These are phyloP conservation scores for Calycopis cecrops DNA, from an alignment of 1,140 invertebrate genomes.

Conservation along the genomic window DNA sequence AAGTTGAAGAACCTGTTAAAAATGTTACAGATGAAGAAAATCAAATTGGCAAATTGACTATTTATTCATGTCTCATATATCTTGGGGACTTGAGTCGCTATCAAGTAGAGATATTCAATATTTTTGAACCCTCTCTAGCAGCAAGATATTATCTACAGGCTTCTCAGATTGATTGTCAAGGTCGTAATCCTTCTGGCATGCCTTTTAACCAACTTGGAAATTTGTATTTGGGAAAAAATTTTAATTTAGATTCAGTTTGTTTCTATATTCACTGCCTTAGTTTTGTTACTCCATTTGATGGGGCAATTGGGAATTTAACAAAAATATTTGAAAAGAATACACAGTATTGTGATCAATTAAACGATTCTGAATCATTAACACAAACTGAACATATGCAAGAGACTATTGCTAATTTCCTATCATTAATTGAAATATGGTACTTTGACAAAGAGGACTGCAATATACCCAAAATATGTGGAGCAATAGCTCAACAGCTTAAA, in stretches of 20 bases:
- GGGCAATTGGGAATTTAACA: slow-evolving; percentile 90
- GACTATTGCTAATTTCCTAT: slow-evolving; percentile 70
- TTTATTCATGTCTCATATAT: slow-evolving; percentile 88
- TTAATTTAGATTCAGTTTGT: slow-evolving; percentile 91
- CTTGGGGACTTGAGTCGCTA: slow-evolving; percentile 91
- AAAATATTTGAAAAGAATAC: slow-evolving; percentile 85
- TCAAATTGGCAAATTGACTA: slow-evolving; percentile 70
- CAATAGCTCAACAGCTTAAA: slow-evolving; percentile 82
- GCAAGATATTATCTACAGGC: slow-evolving; percentile 89
- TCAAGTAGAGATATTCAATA: slow-evolving; percentile 82
- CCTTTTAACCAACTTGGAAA: slow-evolving; percentile 96
- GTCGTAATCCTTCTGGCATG: slow-evolving; percentile 80
- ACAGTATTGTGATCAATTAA: slow-evolving; percentile 72
- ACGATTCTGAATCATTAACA: slow-evolving; percentile 64
- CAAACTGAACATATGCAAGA: slow-evolving; percentile 74
- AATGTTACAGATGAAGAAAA: slow-evolving; percentile 40
- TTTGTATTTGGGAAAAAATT: slow-evolving; percentile 85
- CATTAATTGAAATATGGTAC: slow-evolving; percentile 69
- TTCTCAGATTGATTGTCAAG: slow-evolving; percentile 82
- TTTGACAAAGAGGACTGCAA: slow-evolving; percentile 77
- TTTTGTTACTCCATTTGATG: slow-evolving; percentile 88
- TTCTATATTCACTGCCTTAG: slow-evolving; percentile 91
- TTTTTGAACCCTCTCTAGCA: slow-evolving; percentile 79
- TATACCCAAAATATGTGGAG: slow-evolving; percentile 80
- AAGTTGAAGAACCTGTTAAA: slow-evolving; percentile 39